These are phyloP conservation scores for Orcinus orca DNA, from an alignment of 2,113 vertebrate genomes.

Conservation along the genomic window DNA sequence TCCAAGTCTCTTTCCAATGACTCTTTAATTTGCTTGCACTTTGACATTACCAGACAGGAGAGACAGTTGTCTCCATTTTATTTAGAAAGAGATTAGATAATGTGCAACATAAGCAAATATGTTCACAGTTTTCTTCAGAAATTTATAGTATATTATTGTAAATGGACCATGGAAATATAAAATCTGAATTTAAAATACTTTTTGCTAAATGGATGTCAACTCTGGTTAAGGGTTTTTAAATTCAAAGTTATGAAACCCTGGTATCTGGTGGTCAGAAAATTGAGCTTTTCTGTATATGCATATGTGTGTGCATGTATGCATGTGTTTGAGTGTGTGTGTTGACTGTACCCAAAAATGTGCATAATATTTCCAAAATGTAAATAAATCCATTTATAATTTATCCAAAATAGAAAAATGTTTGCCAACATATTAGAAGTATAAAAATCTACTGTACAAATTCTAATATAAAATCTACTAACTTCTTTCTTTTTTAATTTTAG, in stretches of 20 bases:
- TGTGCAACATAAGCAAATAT: background rate
- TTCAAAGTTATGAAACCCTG: background rate
- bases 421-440: background rate
- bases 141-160: background rate
- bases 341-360: background rate
- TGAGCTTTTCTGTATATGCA: background rate
- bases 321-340: background rate
- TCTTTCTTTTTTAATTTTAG: background rate
- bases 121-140: background rate
- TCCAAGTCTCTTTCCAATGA: background rate
- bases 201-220: background rate
- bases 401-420: background rate
- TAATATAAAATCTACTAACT: background rate
- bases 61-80: background rate
- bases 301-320: background rate
- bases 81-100: too few relatives aligned
- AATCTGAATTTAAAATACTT: background rate
- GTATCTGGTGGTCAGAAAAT: background rate
- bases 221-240: background rate
- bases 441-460: background rate
- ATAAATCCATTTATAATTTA: background rate
- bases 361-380: background rate
- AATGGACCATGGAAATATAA: background rate
- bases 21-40: background rate
- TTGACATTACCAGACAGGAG: background rate